These are phyloP conservation scores for Rhipidura dahli DNA, from an alignment of 2,113 vertebrate species.

Conservation along the genomic window DNA sequence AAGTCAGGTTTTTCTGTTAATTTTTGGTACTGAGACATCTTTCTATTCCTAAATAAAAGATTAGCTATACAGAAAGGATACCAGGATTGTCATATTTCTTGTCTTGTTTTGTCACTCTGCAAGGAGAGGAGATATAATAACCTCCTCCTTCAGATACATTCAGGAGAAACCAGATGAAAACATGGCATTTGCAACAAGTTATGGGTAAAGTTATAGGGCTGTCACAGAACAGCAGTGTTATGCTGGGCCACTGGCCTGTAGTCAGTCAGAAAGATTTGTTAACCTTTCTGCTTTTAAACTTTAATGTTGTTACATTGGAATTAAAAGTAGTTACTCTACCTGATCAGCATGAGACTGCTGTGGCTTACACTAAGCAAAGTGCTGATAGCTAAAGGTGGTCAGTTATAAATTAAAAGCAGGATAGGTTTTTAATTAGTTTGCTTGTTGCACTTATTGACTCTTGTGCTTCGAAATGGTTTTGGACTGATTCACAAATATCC, in stretches of 20 bases:
- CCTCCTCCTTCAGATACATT: not conserved
- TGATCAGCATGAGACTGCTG: not conserved
- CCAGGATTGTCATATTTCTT: not conserved
- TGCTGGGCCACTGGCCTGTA: not conserved
- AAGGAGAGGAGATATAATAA: not conserved
- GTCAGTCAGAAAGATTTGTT: not conserved
- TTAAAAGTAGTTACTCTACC: not conserved
- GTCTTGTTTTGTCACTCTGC: not conserved
- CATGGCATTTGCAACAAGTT: not conserved
- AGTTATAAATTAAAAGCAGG: not conserved
- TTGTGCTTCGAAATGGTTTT: not conserved
- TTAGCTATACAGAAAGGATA: not conserved
- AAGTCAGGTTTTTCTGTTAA: not conserved
- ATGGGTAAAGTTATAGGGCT: not conserved
- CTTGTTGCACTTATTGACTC: not conserved
- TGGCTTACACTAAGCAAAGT: not conserved
- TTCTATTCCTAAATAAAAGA: not conserved
- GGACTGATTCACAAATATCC: not conserved
- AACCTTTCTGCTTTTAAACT: not conserved
- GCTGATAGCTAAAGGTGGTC: not conserved
- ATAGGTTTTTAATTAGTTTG: not conserved
- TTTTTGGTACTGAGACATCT: not conserved
- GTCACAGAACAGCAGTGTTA: not conserved
- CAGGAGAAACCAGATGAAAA: not conserved
- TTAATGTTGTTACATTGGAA: not conserved